Evolutionary conservation across 2,888 invertebrate genomes (phyloP).

Genomic region (Drosophila sordidapex): DNA sequence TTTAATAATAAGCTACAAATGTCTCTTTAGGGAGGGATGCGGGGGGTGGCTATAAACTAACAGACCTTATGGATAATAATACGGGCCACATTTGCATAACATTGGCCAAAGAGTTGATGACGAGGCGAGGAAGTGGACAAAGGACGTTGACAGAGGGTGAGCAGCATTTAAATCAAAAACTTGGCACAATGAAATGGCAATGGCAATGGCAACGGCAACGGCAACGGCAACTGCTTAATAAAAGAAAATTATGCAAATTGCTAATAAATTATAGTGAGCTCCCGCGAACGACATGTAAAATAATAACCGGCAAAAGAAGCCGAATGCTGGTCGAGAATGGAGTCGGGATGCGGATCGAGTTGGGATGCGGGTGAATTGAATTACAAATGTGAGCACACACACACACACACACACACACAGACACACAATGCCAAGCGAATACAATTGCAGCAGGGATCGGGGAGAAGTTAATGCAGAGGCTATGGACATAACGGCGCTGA

Average conservation of each 20-base stretch:
- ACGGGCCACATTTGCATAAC: conserved; percentile 71
- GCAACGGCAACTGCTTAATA: conserved; percentile 71
- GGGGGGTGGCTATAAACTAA: conserved; percentile 48
- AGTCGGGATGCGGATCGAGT: conserved; percentile 11
- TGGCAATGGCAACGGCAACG: conserved; percentile 61
- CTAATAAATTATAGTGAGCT: conserved; percentile 79
- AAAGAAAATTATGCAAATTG: conserved; percentile 81
- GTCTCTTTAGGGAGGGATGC: not conserved
- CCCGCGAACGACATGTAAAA: conserved; percentile 78
- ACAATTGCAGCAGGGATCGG: conserved; percentile 26
- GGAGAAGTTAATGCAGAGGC: conserved; percentile 12
- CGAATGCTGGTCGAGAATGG: conserved; percentile 26
- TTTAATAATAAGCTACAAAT: conserved; percentile 66
- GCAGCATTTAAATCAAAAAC: conserved; percentile 66
- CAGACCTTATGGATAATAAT: conserved; percentile 63
- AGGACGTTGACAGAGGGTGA: conserved; percentile 27
- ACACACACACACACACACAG: not conserved
- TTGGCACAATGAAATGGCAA: conserved; percentile 55
- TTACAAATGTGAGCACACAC: conserved; percentile 75
- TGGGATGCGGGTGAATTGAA: conserved; percentile 65
- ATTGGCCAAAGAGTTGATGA: conserved; percentile 70
- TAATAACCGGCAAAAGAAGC: conserved; percentile 63
- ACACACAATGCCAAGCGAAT: conserved; percentile 34
- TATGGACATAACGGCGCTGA: conserved; percentile 60
- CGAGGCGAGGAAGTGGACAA: conserved; percentile 23